A percentile compares a stretch with the other conserved stretches of the same genome.
These are phyloP conservation scores for Deilephila porcellus DNA, from an alignment of 2,888 invertebrate genomes.

Conservation along the genomic window DNA sequence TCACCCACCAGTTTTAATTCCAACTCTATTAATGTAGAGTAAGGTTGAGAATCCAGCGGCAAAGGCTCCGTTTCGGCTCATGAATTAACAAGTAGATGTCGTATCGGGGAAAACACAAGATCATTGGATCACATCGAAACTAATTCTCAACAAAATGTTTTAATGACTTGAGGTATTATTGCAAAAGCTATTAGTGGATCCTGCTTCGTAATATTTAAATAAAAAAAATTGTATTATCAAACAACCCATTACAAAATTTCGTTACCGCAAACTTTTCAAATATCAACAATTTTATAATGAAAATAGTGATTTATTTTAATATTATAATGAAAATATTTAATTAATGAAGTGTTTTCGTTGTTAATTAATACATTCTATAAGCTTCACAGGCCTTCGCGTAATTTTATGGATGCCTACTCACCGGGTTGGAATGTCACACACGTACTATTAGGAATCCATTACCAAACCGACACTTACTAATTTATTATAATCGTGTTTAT, in stretches of 20 bases:
- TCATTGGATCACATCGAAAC: slow-evolving; percentile 48
- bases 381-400: no score
- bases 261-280: no score
- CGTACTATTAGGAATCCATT: no score
- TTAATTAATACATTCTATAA: no score
- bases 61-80: slow-evolving; percentile 44
- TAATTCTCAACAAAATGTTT: slow-evolving; percentile 35
- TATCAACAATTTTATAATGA: not conserved
- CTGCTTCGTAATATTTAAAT: not conserved
- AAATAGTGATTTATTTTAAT: not conserved
- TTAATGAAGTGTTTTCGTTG: no score
- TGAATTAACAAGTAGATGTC: slow-evolving; percentile 66
- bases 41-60: slow-evolving; percentile 43
- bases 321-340: no score
- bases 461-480: no score
- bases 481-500: no score
- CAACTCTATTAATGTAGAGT: slow-evolving; percentile 42
- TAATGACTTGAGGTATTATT: slow-evolving; percentile 27
- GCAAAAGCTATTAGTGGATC: slow-evolving; percentile 7
- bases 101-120: slow-evolving; percentile 70
- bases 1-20: slow-evolving; percentile 39
- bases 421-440: no score
- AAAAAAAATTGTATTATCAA: not conserved
- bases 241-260: not conserved
- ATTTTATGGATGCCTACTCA: no score